A percentile compares a stretch with the other conserved stretches of the same genome.
These are phyloP conservation scores for Calameuta filiformis DNA, from an alignment of 2,888 invertebrate species.

Conservation along the genomic window DNA sequence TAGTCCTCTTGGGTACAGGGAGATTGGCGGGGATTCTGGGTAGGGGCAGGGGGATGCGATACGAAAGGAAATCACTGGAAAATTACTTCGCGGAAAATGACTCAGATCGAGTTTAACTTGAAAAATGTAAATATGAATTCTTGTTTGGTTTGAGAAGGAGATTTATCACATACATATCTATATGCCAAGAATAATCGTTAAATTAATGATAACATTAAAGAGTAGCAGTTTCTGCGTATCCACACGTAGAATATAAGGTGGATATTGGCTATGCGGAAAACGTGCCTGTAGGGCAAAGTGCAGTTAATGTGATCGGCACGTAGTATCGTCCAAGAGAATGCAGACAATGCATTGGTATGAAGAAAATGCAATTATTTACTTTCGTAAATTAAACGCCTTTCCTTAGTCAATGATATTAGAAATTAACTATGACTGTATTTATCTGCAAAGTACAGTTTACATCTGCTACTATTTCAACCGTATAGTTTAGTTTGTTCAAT, in stretches of 20 bases:
- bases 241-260: slow-evolving; percentile 23
- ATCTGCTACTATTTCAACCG: background rate
- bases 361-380: background rate
- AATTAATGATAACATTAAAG: background rate
- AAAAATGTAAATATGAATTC: background rate
- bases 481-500: background rate
- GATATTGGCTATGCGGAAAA: slow-evolving; percentile 59
- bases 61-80: background rate
- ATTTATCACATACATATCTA: too few species aligned
- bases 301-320: slow-evolving; percentile 49
- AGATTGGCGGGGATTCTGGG: background rate
- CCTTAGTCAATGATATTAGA: background rate
- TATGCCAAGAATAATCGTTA: slow-evolving; percentile 19
- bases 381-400: background rate
- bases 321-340: slow-evolving; percentile 2
- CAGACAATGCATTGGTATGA: background rate
- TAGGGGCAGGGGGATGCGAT: background rate
- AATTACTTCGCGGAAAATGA: background rate
- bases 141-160: background rate
- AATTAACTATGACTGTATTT: background rate
- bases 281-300: slow-evolving; percentile 45
- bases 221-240: slow-evolving; percentile 25
- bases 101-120: background rate
- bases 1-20: background rate
- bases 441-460: background rate